Percentiles rank a stretch among this genome's conserved stretches.
phyloP scores from a whole-genome alignment of 2,113 vertebrate genomes.

The Austrofundulus limnaeus region DNA sequence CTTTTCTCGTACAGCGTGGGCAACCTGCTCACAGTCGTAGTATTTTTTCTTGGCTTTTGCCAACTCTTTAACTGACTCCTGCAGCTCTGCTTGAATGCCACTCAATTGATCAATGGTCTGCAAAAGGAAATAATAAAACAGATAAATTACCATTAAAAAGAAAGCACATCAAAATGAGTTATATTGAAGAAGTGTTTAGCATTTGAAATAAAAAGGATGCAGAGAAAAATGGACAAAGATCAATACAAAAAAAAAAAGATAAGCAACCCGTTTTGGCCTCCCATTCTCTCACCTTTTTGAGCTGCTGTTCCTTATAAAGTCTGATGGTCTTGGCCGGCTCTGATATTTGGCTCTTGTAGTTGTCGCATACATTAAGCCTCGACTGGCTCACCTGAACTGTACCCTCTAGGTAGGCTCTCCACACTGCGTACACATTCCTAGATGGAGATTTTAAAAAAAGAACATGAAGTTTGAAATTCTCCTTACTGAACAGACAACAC shows the following conservation, averaged over 20 bases:
- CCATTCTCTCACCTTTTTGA: constrained; percentile 86
- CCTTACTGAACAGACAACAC: too few species aligned
- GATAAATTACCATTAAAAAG: background rate
- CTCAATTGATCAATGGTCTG: constrained; percentile 96
- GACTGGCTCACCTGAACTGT: constrained; percentile 95
- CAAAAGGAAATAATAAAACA: constrained; percentile 30
- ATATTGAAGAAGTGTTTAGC: background rate
- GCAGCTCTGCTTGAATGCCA: constrained; percentile 93
- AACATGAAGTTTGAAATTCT: background rate
- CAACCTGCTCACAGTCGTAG: constrained; percentile 98
- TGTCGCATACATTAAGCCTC: constrained; percentile 93
- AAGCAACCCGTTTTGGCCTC: background rate
- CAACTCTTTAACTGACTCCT: constrained; percentile 97
- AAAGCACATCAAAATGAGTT: constrained; percentile 16
- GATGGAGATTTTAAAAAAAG: constrained; percentile 33
- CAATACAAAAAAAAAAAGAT: constrained; percentile 9
- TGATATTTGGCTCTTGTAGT: constrained; percentile 94
- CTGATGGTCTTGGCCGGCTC: constrained; percentile 93
- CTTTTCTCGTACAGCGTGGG: constrained; percentile 95
- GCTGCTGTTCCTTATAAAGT: constrained; percentile 95
- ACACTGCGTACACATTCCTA: constrained; percentile 96
- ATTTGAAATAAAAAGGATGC: background rate
- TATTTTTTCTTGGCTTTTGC: constrained; percentile 99
- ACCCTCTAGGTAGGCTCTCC: constrained; percentile 94
- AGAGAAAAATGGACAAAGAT: constrained; percentile 10